Conservation (phyloP, 2,797 vertebrate species). For the Nothura maculosa region DNA sequence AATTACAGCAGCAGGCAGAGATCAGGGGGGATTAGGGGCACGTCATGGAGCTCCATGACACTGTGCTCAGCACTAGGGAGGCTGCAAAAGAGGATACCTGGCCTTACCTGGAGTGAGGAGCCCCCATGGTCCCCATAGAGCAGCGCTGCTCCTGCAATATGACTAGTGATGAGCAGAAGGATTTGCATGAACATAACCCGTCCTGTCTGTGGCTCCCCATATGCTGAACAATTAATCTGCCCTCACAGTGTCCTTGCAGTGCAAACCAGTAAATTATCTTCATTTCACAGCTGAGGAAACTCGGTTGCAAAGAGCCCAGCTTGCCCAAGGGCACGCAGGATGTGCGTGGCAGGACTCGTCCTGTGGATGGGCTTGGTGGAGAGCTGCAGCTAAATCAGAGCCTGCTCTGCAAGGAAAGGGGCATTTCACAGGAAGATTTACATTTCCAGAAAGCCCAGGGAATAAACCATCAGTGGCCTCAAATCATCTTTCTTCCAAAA, state of each 20-base stretch:
- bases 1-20: not conserved
- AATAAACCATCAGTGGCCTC: not conserved
- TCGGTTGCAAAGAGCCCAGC: rapidly evolving
- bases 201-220: not conserved
- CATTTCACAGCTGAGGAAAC: conserved; percentile 13
- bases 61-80: rapidly evolving
- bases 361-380: rapidly evolving
- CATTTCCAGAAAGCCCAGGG: not conserved
- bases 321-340: rapidly evolving
- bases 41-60: rapidly evolving
- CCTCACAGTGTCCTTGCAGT: not conserved
- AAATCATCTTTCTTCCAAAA: conserved; percentile 23
- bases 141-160: rapidly evolving
- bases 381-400: not conserved
- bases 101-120: not conserved
- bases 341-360: rapidly evolving
- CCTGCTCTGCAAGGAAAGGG: not conserved
- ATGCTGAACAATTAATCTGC: not conserved
- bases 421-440: not conserved
- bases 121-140: rapidly evolving
- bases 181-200: not conserved
- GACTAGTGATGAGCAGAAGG: not conserved
- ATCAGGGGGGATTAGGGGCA: not conserved
- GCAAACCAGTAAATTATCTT: not conserved
- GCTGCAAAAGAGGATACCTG: rapidly evolving